phyloP scores from a whole-genome alignment of 1,140 invertebrate genomes.

The Sitophilus oryzae region DNA sequence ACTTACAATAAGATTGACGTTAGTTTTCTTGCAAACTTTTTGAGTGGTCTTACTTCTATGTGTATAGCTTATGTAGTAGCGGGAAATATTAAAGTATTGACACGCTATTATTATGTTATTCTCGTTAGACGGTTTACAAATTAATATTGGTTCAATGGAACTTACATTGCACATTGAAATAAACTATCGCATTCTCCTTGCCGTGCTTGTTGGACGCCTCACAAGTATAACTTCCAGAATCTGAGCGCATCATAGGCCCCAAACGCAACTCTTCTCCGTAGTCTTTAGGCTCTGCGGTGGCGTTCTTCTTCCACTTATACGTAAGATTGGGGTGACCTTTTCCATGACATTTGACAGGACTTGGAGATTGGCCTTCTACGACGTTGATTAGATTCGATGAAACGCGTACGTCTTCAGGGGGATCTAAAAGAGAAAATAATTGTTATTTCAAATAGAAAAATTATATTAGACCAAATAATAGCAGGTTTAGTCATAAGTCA shows the following conservation, averaged over 20 bases:
- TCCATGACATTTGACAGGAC: conserved; percentile 69
- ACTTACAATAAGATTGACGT: too few species aligned
- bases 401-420: conserved; percentile 77
- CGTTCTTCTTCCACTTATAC: conserved; percentile 61
- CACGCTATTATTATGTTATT: too few species aligned
- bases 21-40: too few species aligned
- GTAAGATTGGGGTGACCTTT: conserved; percentile 64
- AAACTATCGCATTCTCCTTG: conserved; percentile 54
- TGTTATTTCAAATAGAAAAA: too few species aligned
- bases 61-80: too few species aligned
- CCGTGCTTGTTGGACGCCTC: conserved; percentile 73
- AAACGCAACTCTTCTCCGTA: conserved; percentile 53
- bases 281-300: conserved; percentile 45
- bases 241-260: conserved; percentile 52
- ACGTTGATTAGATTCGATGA: conserved; percentile 66
- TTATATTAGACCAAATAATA: too few species aligned
- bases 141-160: conserved; percentile 27
- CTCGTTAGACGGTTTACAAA: too few species aligned
- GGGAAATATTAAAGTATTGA: too few species aligned
- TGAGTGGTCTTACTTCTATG: too few species aligned
- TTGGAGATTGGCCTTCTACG: conserved; percentile 67
- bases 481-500: too few species aligned
- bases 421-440: conserved; percentile 55
- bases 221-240: conserved; percentile 68
- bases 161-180: conserved; percentile 78